Evolutionary conservation across 2,113 vertebrate species (phyloP), one percentile per base, ranked within the genome.

Genomic region (Neopipo cinnamomea): DNA sequence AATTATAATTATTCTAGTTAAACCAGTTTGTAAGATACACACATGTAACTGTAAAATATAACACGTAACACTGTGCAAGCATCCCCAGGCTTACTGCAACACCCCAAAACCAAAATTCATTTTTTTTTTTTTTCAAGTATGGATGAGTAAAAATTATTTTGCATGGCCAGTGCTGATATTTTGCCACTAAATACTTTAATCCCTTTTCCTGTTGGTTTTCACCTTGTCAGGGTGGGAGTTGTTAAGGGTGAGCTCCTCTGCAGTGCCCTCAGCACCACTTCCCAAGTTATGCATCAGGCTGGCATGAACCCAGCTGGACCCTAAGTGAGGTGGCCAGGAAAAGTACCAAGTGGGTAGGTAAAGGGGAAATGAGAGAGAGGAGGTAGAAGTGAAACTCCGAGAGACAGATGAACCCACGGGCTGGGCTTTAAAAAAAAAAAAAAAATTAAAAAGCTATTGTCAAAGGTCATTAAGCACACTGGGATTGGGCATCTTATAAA

Each of bases 301-400:
- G 93, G 93, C 84, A 58, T 93, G 83, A 97, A 93, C 83, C 79
- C 35, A 5, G 93, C 55, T 58, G 42, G 91, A 95, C 94, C 94
- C 95, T 72, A 80, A 77, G 5, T 50, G 41, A 44, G 55, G 74
- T 14, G 9, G 58, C 31, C 50, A n/a, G 78, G 92, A 97, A 95
- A 96, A 96, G 75, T 73, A 73, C 59, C 30, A 8, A 63, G 49
- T 1, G 4, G 87, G 77, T 75, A 97, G 88, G 91, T 95, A 94
- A 97, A 97, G 80, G 88, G 97, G 97, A 98, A 97, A 96, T 0
- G 96, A 97, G 88, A 98, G 83, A 35, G 13, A 27, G 55, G 44
- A 31, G 85, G 90, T 95, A 96, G 97, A 97, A 98, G 97, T 96
- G 95, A 97, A 97, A 97, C 97, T 91, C 83, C 12, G 39, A 56